phyloP scores from a whole-genome alignment of 2,797 vertebrate species.

The Schizopygopsis pylzovi region DNA sequence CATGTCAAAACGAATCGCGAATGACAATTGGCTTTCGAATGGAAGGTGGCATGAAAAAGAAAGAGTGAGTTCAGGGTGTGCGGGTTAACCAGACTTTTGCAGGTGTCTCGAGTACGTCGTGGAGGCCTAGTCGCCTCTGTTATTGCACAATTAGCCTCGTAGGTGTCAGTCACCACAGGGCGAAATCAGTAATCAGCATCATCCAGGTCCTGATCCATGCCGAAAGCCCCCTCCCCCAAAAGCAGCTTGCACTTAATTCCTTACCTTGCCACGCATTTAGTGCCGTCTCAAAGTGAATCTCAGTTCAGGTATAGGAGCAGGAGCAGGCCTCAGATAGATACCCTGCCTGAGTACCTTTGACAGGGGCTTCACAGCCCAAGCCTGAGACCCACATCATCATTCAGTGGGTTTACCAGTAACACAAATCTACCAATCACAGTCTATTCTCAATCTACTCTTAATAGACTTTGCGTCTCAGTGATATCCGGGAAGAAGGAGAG shows the following conservation, averaged over 20 bases:
- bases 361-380: slow-evolving; percentile 81
- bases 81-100: slow-evolving; percentile 46
- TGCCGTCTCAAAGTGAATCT: slow-evolving; percentile 69
- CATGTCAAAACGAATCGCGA: slow-evolving; percentile 25
- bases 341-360: slow-evolving; percentile 67
- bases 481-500: slow-evolving; percentile 60
- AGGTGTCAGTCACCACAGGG: slow-evolving; percentile 52
- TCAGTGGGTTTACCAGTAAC: slow-evolving; percentile 65
- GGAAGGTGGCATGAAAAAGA: slow-evolving; percentile 17
- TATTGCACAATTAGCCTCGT: slow-evolving; percentile 59
- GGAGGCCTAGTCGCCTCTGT: slow-evolving; percentile 50
- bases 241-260: slow-evolving; percentile 83
- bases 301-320: slow-evolving; percentile 60
- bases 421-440: slow-evolving; percentile 67
- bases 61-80: slow-evolving; percentile 30
- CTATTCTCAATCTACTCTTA: slow-evolving; percentile 66
- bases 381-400: slow-evolving; percentile 75
- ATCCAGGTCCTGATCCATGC: slow-evolving; percentile 60
- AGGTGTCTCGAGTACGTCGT: slow-evolving; percentile 49
- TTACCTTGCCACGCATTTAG: slow-evolving; percentile 74
- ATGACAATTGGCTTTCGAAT: slow-evolving; percentile 32
- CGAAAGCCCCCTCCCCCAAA: slow-evolving; percentile 59
- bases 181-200: slow-evolving; percentile 63
- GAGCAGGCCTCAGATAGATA: slow-evolving; percentile 55
- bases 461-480: slow-evolving; percentile 53